phyloP scores from a whole-genome alignment of 1,140 invertebrate genomes.

The Gryllus bimaculatus region DNA sequence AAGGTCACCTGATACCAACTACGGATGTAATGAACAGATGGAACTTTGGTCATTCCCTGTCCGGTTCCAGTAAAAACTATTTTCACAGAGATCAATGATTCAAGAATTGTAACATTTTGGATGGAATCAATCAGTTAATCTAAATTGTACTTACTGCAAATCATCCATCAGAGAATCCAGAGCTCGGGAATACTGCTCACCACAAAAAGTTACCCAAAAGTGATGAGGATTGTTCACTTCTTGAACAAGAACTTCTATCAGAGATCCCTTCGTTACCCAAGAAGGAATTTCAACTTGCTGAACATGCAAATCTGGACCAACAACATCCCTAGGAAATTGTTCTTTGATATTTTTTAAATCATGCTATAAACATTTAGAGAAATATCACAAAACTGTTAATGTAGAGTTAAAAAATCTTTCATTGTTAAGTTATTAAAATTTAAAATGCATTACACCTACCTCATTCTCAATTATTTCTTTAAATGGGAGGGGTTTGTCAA shows the following conservation, averaged over 20 bases:
- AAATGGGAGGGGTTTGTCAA: not conserved
- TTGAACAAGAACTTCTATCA: not conserved
- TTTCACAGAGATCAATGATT: too few species aligned
- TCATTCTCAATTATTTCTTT: too few species aligned
- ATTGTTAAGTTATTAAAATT: too few species aligned
- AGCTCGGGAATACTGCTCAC: not conserved
- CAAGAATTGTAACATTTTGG: not conserved
- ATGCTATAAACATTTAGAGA: not conserved
- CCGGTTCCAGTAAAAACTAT: too few species aligned
- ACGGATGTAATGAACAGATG: too few species aligned
- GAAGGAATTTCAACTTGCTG: not conserved
- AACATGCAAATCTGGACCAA: not conserved
- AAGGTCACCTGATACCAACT: too few species aligned
- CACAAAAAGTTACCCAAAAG: not conserved
- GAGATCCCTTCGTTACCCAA: not conserved
- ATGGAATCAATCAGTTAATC: not conserved
- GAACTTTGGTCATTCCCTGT: too few species aligned
- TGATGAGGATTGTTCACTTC: not conserved
- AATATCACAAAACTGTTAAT: too few species aligned
- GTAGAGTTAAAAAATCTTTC: too few species aligned
- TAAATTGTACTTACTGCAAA: not conserved
- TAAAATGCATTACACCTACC: too few species aligned
- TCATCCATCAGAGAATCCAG: not conserved
- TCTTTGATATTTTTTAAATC: not conserved
- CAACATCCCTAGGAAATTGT: not conserved